Conservation (phyloP, 2,797 vertebrate species). For the Triplophysa yarkandensis region DNA sequence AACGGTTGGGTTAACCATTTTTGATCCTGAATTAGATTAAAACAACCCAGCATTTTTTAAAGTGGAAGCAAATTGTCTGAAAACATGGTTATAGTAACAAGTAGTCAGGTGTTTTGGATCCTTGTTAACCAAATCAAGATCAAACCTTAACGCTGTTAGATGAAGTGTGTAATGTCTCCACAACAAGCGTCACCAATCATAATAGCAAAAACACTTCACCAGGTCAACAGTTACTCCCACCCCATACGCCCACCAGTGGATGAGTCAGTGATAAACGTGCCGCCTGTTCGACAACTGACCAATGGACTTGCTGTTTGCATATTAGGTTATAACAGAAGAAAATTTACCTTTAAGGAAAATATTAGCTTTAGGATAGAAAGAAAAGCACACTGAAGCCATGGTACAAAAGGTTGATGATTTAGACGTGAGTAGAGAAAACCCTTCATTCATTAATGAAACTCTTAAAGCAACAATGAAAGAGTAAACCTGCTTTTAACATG, state of each 20-base stretch:
- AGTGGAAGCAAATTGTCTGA: not conserved
- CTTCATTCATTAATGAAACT: constrained; percentile 4
- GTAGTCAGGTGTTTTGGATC: not conserved
- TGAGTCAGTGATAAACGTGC: not conserved
- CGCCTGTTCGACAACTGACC: not conserved
- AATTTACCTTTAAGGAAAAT: not conserved
- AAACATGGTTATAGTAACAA: not conserved
- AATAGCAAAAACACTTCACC: not conserved
- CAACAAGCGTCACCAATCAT: not conserved
- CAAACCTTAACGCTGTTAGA: not conserved
- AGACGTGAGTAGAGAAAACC: not conserved
- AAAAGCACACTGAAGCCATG: not conserved
- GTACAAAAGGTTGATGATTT: not conserved
- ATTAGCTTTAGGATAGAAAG: not conserved
- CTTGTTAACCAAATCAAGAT: not conserved
- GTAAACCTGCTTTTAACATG: constrained; percentile 1
- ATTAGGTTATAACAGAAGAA: not conserved
- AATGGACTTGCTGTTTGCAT: not conserved
- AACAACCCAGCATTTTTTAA: no score
- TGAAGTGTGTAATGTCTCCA: not conserved
- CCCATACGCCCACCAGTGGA: not conserved
- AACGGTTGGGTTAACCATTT: no score
- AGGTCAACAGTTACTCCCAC: not conserved
- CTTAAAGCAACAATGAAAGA: constrained; percentile 9
- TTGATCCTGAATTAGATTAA: no score